These are phyloP conservation scores for Poecilia gillii DNA, from an alignment of 2,797 vertebrate genomes.

Conservation along the genomic window DNA sequence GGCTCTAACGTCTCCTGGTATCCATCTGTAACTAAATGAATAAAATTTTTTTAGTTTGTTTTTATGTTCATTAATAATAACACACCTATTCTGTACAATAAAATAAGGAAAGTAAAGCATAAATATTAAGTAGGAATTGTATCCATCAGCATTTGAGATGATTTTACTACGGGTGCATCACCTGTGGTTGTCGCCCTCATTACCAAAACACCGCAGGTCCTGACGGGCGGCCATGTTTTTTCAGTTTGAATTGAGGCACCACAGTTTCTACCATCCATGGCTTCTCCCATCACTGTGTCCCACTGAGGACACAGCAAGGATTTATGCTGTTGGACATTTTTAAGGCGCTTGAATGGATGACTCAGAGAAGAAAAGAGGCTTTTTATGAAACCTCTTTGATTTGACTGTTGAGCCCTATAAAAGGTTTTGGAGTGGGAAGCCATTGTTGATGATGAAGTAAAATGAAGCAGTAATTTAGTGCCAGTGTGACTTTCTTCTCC, in stretches of 20 bases:
- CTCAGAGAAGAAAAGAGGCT: neutral
- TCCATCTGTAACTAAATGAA: neutral
- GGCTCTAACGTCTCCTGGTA: neutral
- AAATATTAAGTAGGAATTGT: neutral
- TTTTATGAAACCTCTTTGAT: neutral
- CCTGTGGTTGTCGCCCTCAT: neutral
- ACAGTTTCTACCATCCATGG: neutral
- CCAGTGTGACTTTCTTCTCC: neutral
- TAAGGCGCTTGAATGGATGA: neutral
- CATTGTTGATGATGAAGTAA: slow-evolving; percentile 4
- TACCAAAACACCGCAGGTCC: neutral
- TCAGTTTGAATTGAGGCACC: neutral
- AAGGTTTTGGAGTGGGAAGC: slow-evolving; percentile 7
- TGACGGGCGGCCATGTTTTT: neutral
- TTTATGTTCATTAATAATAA: neutral
- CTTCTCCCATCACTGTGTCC: neutral
- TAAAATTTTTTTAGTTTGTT: neutral
- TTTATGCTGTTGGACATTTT: neutral
- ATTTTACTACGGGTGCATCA: neutral
- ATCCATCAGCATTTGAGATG: neutral
- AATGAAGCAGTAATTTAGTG: neutral
- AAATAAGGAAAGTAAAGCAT: neutral
- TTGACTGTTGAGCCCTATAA: slow-evolving; percentile 10
- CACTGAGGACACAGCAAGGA: neutral
- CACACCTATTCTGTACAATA: neutral